These are phyloP conservation scores for Cotesia vestalis DNA, from an alignment of 1,140 invertebrate species.

Conservation along the genomic window DNA sequence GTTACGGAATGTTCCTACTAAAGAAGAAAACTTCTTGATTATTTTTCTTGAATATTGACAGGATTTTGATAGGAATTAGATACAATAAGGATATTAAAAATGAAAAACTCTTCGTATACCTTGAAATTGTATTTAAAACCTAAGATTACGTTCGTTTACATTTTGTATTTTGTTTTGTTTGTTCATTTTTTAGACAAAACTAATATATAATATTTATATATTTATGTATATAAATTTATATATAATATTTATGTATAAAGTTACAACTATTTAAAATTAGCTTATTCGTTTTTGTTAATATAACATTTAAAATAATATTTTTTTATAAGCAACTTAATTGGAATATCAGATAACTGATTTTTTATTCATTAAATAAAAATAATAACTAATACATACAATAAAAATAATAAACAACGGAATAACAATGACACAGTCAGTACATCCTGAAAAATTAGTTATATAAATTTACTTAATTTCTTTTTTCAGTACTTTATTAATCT, in stretches of 20 bases:
- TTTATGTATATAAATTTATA: no score
- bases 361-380: constrained; percentile 7
- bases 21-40: no score
- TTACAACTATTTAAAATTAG: constrained; percentile 16
- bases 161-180: constrained; percentile 23
- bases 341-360: constrained; percentile 2
- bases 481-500: constrained; percentile 17
- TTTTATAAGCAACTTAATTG: constrained; percentile 4
- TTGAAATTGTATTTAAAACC: constrained; percentile 35
- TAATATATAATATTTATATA: constrained; percentile 23
- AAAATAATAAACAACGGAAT: constrained; percentile 32
- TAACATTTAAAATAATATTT: constrained; percentile 34
- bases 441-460: constrained; percentile 28
- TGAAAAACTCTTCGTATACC: constrained; percentile 23
- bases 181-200: constrained; percentile 28
- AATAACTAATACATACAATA: constrained; percentile 17
- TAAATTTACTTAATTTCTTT: constrained; percentile 16
- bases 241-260: constrained; percentile 11
- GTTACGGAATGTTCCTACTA: no score
- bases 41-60: no score
- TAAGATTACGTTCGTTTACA: constrained; percentile 37
- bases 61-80: background rate
- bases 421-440: constrained; percentile 34
- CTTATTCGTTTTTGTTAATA: constrained; percentile 30
- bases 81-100: background rate